These are phyloP conservation scores for Baronia brevicornis DNA, from an alignment of 2,888 invertebrate species.

Conservation along the genomic window DNA sequence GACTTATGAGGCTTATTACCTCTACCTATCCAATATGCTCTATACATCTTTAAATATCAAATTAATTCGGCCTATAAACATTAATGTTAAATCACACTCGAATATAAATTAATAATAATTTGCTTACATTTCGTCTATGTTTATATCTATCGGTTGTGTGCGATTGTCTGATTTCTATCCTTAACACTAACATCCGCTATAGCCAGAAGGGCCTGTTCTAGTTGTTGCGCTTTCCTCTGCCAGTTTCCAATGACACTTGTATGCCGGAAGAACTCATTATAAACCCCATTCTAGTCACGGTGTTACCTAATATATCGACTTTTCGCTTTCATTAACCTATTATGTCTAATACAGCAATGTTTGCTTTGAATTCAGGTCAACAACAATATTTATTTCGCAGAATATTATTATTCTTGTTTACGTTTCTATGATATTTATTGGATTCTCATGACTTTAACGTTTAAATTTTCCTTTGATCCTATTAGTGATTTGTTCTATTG, in stretches of 20 bases:
- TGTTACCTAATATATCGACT: conserved; percentile 35
- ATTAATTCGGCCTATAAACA: no score
- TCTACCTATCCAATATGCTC: no score
- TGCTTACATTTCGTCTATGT: background rate
- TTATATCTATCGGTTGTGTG: no score
- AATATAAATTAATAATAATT: background rate
- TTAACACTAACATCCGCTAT: conserved; percentile 49
- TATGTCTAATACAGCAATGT: background rate
- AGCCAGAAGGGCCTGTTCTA: conserved; percentile 40
- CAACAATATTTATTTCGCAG: no score
- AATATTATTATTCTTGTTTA: no score
- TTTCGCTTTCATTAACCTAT: conserved; percentile 35
- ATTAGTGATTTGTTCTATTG: no score
- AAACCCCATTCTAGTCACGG: conserved; percentile 45
- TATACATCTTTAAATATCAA: no score
- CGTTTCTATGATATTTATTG: no score
- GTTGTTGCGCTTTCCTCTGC: conserved; percentile 51
- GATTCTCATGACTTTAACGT: no score
- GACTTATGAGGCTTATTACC: no score
- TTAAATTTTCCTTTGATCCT: no score
- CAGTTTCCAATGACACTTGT: conserved; percentile 20
- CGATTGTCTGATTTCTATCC: conserved; percentile 51
- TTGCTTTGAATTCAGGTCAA: background rate
- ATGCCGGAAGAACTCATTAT: conserved; percentile 57
- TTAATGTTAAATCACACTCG: background rate